Evolutionary conservation across 2,888 invertebrate species (phyloP), one percentile per base, ranked within the genome.

Genomic region (Ochlodes sylvanus): DNA sequence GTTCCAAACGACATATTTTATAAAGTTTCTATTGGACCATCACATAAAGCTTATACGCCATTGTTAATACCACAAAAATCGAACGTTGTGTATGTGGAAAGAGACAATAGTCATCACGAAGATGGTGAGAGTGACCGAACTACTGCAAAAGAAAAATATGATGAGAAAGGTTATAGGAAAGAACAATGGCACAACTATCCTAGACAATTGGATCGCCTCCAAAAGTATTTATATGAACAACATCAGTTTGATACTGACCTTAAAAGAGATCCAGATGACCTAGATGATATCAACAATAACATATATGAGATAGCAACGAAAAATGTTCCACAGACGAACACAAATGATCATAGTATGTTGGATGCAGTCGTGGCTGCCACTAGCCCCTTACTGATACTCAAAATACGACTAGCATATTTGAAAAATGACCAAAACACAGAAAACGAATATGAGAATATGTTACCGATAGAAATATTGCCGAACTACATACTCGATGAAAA

Each of bases 171-270:
- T n/a, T 88, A 83, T 69, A 78, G 88, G 50, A 85, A 88, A 84
- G 86, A 91, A 73, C 89, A 89, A 76, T 90, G 90, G 91, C 90
- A 88, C 68, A 89, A 90, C 75, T 92, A 92, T 71, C 91, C 92
- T 1, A 81, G 90, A 64, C 90, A 89, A 69, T 75, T 91, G 60
- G 89, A 91, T 74, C 88, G 90, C 57, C 90, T 90, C 47, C 87
- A 90, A 76, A 77, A 78, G 58, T 80, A 81, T 65, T 70, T 81
- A 0, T 79, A 78, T 50, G 76, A 80, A 44, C 73, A 79, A 14
- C 68, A 68, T 38, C 60, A 68, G 15, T 60, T 57, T 32, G 44
- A 68, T 63, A 63, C 38, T 19, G 50, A 15, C 7, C 42, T 41
- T 12, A 68, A 58, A 70, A 72, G 79, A 3, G 84, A 85, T n/a